Percentiles rank a stretch among this genome's conserved stretches.
Evolutionary conservation across 2,113 vertebrate species (phyloP).

Genomic region (Nothocercus nigrocapillus): DNA sequence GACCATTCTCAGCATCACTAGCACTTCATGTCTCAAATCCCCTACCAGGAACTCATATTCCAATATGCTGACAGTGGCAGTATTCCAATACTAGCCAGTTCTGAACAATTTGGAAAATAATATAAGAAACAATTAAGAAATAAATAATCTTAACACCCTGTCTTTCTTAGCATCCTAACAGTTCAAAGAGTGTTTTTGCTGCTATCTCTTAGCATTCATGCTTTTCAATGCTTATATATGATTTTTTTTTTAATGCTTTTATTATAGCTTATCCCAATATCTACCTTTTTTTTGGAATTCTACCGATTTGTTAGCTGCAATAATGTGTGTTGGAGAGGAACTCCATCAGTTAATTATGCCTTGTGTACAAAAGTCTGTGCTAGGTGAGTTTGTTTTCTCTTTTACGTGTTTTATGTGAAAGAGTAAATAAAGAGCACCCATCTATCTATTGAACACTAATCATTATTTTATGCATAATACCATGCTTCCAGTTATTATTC

Average conservation of each 20-base stretch:
- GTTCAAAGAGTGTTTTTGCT: background rate
- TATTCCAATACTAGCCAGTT: background rate
- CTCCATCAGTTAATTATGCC: background rate
- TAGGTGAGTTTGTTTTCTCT: background rate
- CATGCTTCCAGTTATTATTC: background rate
- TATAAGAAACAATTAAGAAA: background rate
- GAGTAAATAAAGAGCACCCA: background rate
- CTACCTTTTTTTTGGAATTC: background rate
- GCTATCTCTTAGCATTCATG: background rate
- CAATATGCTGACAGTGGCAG: background rate
- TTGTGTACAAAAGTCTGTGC: fast-evolving
- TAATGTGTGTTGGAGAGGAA: background rate
- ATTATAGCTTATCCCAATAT: background rate
- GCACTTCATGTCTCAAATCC: background rate
- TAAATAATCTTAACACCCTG: background rate
- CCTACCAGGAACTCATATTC: background rate
- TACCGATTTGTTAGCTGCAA: background rate
- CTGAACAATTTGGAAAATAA: background rate
- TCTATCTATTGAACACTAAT: background rate
- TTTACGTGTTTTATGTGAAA: background rate
- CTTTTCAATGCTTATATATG: background rate
- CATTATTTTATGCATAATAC: background rate
- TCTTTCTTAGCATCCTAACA: background rate
- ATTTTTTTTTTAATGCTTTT: background rate
- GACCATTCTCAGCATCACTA: background rate